Evolutionary conservation across 2,797 vertebrate species (phyloP), one percentile per base, ranked within the genome.

Genomic region (Lepilemur ruficaudatus): DNA sequence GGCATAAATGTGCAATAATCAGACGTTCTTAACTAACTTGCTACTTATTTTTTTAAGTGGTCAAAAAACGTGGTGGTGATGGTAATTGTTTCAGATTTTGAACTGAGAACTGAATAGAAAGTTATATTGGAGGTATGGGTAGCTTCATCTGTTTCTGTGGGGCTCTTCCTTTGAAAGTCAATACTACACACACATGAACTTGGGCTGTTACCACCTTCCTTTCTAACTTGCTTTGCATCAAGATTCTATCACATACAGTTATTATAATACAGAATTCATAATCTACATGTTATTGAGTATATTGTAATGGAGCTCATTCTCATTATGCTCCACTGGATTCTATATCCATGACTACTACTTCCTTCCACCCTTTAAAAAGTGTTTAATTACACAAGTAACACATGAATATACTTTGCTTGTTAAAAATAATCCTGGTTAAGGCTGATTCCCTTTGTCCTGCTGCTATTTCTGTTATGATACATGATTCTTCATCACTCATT

Each of bases 11-110:
- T 81, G 65, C 57, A 0, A 0, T 93, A 61, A 94, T 93, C 91
- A 59, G 83, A 92, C 95, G 80, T 93, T 89, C 92, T 97, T 92
- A 95, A 52, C 6, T 92, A 97, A 79, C 32, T 70, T 94, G 90
- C 94, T 93, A 79, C 79, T 0, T 82, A n/a, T 72, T 67, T 30
- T 23, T 52, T n/a, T 38, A 30, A 43, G 32, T 82, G 12, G 2
- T 43, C 46, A 46, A 84, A 80, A 48, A 15, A 8, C 48, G 35
- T 15, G 5, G 38, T 48, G 22, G 20, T n/a, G 2, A 1, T 91
- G 23, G 61, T 72, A 43, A 30, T 28, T 88, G 41, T 43, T 73
- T 85, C 41, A 96, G 61, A 79, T 87, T 94, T 50, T 63, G 65
- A 84, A 46, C 11, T 76, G 81, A 89, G 55, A 87, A 48, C 25